These are phyloP conservation scores for Pipa parva DNA, from an alignment of 2,113 vertebrate species.

Conservation along the genomic window DNA sequence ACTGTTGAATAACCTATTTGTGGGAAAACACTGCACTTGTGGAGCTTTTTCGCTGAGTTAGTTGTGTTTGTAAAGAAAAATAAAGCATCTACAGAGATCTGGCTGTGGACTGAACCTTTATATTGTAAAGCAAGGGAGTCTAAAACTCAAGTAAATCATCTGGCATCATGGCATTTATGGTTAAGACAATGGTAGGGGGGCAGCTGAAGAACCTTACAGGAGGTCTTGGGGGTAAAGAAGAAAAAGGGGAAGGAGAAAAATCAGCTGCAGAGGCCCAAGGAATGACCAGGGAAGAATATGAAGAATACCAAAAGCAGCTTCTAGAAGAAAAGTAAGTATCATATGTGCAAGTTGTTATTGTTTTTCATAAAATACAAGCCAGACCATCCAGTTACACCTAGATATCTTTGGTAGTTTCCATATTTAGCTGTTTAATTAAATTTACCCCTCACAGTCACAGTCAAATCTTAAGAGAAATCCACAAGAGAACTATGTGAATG, in stretches of 20 bases:
- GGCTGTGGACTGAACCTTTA: neutral
- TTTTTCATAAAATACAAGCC: no score
- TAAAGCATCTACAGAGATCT: no score
- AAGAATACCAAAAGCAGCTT: constrained; percentile 93
- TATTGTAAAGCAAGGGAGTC: neutral
- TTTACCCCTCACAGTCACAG: no score
- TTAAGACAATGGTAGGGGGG: constrained; percentile 92
- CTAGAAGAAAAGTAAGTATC: constrained; percentile 92
- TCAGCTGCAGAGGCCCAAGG: constrained; percentile 81
- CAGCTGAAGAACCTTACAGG: constrained; percentile 96
- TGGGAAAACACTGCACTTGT: constrained; percentile 6
- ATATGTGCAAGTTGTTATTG: neutral
- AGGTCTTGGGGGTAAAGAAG: constrained; percentile 77
- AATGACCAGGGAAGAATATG: constrained; percentile 93
- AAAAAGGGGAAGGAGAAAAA: constrained; percentile 83
- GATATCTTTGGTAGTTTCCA: no score
- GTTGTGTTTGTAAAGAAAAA: no score
- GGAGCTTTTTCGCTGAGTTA: neutral
- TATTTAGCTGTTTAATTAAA: no score
- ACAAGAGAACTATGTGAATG: no score
- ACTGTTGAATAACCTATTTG: neutral
- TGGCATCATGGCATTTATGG: constrained; percentile 88
- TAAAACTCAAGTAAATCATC: neutral
- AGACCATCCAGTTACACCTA: no score
- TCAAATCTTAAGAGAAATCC: no score